Evolutionary conservation across 2,797 vertebrate species (phyloP).

Genomic region (Sebastes minor): DNA sequence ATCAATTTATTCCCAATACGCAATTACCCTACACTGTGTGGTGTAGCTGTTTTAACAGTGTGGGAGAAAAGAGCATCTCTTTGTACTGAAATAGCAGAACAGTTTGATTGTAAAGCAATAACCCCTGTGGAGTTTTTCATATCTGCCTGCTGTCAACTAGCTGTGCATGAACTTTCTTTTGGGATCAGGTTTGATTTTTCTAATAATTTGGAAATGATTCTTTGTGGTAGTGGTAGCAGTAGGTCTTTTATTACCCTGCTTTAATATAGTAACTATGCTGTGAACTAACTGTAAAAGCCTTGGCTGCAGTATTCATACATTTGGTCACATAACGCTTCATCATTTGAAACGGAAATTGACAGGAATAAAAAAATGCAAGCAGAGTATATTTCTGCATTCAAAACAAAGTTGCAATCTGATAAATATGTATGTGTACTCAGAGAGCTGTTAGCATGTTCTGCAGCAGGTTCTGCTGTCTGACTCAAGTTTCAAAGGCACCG

Average conservation of each 20-base stretch:
- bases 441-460: slow-evolving; percentile 10
- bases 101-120: slow-evolving; percentile 35
- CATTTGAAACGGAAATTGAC: background rate
- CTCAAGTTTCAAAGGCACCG: slow-evolving; percentile 50
- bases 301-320: background rate
- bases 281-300: background rate
- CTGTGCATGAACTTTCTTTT: slow-evolving; percentile 9
- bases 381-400: background rate
- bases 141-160: slow-evolving; percentile 20
- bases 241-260: background rate
- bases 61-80: slow-evolving; percentile 4
- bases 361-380: background rate
- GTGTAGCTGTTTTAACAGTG: slow-evolving; percentile 4
- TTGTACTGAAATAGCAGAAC: slow-evolving; percentile 21
- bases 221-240: background rate
- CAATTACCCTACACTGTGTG: slow-evolving; percentile 21
- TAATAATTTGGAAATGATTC: background rate
- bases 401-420: background rate
- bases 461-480: slow-evolving; percentile 18
- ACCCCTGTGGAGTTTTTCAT: slow-evolving; percentile 28
- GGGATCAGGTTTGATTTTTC: background rate
- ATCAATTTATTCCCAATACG: slow-evolving; percentile 26
- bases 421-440: background rate
- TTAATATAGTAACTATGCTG: slow-evolving; percentile 3
- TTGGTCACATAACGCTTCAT: background rate